Evolutionary conservation across 2,888 invertebrate species (phyloP), one percentile per base, ranked within the genome.

Genomic region (Monoplex corrugatus): DNA sequence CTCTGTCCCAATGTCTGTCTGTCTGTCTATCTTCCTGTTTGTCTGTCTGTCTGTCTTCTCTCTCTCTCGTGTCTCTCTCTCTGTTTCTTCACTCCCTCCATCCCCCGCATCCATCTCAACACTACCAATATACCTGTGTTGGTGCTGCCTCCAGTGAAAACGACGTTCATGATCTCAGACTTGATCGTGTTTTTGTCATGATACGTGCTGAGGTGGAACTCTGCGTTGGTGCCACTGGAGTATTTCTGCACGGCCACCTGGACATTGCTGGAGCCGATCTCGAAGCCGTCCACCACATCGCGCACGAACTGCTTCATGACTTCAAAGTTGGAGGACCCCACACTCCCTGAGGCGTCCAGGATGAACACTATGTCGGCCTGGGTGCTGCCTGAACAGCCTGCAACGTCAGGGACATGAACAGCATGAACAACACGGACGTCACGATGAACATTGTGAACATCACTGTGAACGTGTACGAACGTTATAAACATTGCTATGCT

Each of bases 341-440:
- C 80, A 23, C 80, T 80, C 5, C 80, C 80, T 2, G 78, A 82
- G 32, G 45, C 82, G 44, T 82, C 82, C 82, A 45, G n/a, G 44
- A 82, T 45, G 45, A 82, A 82, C 8, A 82, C 45, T n/a, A 82
- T 82, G 45, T 82, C 82, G n/a, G 82, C 82, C 45, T 44, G 44
- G 16, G 13, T 45, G 82, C 45, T 82, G 78, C 78, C 78, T 28
- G 78, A 40, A 19, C 78, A 78, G 40, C 78, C 78, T 78, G 78
- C 2, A 5, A 28, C 6, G 32, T 32, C 10, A 8, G 72, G 32
- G 32, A 5, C 50, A 8, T 50, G 50, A 50, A 50, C 50, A 50
- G 50, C 50, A 8, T 50, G 72, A 19, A 8, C 8, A 6, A 16
- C 10, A 16, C 32, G 28, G 63, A 23, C 23, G 63, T 2, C 5